These are phyloP conservation scores for Phasia obesa DNA, from an alignment of 2,888 invertebrate genomes.

Conservation along the genomic window DNA sequence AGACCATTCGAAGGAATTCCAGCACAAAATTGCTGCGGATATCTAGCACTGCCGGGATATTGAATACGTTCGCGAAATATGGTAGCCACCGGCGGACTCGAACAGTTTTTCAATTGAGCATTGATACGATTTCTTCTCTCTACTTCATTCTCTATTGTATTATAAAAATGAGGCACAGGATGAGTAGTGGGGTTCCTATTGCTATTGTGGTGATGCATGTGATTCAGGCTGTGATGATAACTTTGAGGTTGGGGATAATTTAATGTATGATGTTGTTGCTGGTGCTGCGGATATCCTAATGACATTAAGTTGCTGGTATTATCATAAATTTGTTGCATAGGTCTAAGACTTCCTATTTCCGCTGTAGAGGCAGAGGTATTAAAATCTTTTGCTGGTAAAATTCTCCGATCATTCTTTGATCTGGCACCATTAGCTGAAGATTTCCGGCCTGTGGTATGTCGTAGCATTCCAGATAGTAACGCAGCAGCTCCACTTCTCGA, in stretches of 20 bases:
- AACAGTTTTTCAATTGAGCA: conserved; percentile 77
- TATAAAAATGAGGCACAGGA: conserved; percentile 78
- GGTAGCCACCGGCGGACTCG: conserved; percentile 77
- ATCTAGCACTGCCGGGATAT: conserved; percentile 77
- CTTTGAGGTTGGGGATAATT: conserved; percentile 62
- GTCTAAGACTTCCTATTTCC: conserved; percentile 74
- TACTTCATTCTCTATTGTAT: conserved; percentile 80
- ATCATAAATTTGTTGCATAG: conserved; percentile 79
- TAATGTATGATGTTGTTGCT: conserved; percentile 61
- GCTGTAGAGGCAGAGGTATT: conserved; percentile 77
- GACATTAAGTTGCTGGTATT: conserved; percentile 80
- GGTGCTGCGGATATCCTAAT: conserved; percentile 75
- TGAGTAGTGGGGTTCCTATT: conserved; percentile 74
- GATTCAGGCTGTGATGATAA: conserved; percentile 74
- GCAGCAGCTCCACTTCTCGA: conserved; percentile 67
- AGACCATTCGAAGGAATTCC: conserved; percentile 75
- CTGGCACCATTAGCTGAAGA: conserved; percentile 52
- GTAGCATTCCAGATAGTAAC: conserved; percentile 73
- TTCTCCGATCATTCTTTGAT: conserved; percentile 51
- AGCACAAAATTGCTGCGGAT: conserved; percentile 76
- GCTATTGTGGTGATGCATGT: conserved; percentile 72
- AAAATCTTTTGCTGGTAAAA: conserved; percentile 73
- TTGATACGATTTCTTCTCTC: conserved; percentile 81
- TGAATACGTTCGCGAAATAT: conserved; percentile 80
- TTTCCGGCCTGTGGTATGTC: conserved; percentile 74